phyloP scores from a whole-genome alignment of 2,113 vertebrate species.

The Agelaius phoeniceus region DNA sequence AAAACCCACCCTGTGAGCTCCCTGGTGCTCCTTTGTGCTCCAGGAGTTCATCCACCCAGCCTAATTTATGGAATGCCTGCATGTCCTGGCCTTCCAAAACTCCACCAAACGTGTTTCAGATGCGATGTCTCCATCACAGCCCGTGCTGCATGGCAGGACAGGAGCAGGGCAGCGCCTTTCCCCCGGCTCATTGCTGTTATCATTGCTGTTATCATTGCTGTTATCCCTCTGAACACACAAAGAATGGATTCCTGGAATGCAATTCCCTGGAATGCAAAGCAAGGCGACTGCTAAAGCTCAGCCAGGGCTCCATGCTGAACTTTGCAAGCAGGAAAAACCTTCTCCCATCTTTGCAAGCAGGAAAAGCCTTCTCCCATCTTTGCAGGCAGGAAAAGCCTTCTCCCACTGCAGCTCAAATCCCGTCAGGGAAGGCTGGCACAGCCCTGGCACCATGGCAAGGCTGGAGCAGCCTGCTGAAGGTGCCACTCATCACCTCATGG shows the following conservation, averaged over 20 bases:
- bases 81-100: background rate
- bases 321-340: too few relatives aligned
- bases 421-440: background rate
- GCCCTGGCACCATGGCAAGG: background rate
- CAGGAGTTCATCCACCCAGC: background rate
- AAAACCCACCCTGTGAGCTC: background rate
- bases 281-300: background rate
- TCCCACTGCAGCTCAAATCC: background rate
- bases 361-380: background rate
- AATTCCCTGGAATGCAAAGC: background rate
- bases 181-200: background rate
- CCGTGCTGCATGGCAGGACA: background rate
- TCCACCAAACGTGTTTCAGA: background rate
- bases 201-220: too few relatives aligned
- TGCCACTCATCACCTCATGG: background rate
- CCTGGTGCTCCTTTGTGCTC: background rate
- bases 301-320: background rate
- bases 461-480: background rate
- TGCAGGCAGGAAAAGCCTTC: background rate
- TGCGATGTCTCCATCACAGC: background rate
- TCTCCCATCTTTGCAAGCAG: background rate
- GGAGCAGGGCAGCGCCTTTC: background rate
- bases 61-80: constrained; percentile 12
- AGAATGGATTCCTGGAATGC: too few relatives aligned
- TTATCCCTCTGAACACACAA: background rate